Evolutionary conservation across 2,113 vertebrate genomes (phyloP), one percentile per base, ranked within the genome.

Genomic region (Colossoma macropomum): DNA sequence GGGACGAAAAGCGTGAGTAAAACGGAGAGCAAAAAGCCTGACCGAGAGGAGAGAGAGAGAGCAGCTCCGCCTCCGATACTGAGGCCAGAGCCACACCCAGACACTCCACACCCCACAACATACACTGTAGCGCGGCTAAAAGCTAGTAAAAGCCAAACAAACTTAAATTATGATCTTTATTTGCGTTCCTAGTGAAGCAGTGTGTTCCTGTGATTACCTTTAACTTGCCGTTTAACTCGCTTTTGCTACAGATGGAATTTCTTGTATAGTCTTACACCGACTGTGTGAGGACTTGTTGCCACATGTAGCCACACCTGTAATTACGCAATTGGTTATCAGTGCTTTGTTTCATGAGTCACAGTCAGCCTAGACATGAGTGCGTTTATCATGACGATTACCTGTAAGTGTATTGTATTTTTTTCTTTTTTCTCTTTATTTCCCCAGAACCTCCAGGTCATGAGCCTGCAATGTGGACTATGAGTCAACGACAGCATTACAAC

Each of bases 11-110:
- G 77, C 71, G 75, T 73, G 68, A 21, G 15, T 38, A 52, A 27
- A 52, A 25, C 50, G 17, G 54, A 75, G 45, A 83, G 41, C 4
- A 45, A 73, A 19, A 15, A 54, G 52, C 63, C 28, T 71, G 75
- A 59, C 21, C 0, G n/a, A 27, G 59, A 13, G 59, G 5, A 16
- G 32, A 34, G 30, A 27, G 48, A 69, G 65, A 70, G 38, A 74
- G 25, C n/a, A 82, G 82, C 84, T 79, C 87, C 87, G 82, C 87
- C 87, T 59, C 77, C 84, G 87, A 82, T 81, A 84, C 84, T 68
- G 62, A 54, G 25, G 74, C 21, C 83, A 13, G 48, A 25, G 52
- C 87, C 86, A 88, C 86, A 88, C 86, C 86, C 84, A 77, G 54
- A 10, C 59, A 59, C 19, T 52, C 25, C 68, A 70, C 68, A 71